Base-by-base conservation (phyloP, 1,140 invertebrate genomes). In the Idris sp. region DNA sequence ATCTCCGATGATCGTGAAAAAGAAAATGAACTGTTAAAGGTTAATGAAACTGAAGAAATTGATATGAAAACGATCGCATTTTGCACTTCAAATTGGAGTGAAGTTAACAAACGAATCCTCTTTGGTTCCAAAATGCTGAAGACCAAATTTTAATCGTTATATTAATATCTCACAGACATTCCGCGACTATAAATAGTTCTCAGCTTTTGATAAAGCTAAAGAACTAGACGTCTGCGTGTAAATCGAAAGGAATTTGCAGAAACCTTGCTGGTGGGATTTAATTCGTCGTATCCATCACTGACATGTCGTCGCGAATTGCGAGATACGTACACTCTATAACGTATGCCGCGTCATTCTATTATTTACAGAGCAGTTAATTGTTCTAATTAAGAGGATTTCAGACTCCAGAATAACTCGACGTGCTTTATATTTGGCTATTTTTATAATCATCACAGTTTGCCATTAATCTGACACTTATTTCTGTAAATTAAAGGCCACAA, bases 341-440 rank as follows among this genome's bases (percentile, higher is more conserved):
- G 36, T 68, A 54, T 33, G 53, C 68, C 68, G 71, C 77, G 67
- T 77, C 68, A 74, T 77, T 69, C 18, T 69, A 71, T 80, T 84
- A 85, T 86, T 86, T 80, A 83, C 40, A 71, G 80, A 72, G 31
- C 76, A 58, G 51, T 58, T 84, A 84, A 85, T 85, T 85, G 84
- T 83, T 82, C 80, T 83, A 85, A 86, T 86, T 85, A 83, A 82
- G 76, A 82, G 56, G 79, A 84, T 83, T 77, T 81, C 75, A 76
- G n/a, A 56, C 81, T 81, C 78, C 74, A 65, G 79, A 84, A 85
- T 85, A 83, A 81, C 78, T 79, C 69, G 67, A 22, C 53, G 53
- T 44, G 79, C n/a, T 77, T 84, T 85, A 84, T 84, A 82, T 83
- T 81, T 68, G 78, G 58, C 73, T 83, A 80, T 80, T 83, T 82